phyloP scores from a whole-genome alignment of 2,888 invertebrate genomes.

The Pterostichus niger region DNA sequence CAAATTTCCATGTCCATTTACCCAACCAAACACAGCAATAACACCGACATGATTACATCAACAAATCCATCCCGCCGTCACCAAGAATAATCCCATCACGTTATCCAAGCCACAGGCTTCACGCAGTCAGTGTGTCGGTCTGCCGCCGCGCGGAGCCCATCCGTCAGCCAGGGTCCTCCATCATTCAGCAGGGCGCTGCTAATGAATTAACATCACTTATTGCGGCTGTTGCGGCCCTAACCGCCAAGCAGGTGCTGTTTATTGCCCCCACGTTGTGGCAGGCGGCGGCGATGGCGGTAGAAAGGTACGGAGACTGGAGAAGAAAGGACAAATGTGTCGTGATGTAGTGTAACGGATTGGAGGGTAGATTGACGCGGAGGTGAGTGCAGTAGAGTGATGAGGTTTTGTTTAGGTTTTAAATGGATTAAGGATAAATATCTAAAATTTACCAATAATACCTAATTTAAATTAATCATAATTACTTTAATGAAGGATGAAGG shows the following conservation, averaged over 20 bases:
- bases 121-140: constrained; percentile 10
- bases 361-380: too few relatives aligned
- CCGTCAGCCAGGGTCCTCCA: constrained; percentile 19
- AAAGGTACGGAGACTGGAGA: neutral
- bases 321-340: neutral
- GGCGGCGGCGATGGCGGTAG: neutral
- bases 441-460: too few relatives aligned
- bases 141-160: neutral
- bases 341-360: constrained; percentile 20
- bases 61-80: neutral
- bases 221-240: constrained; percentile 35
- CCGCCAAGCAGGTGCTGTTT: constrained; percentile 49
- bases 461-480: too few relatives aligned
- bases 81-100: neutral
- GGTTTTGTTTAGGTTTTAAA: too few relatives aligned
- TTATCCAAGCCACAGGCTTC: neutral
- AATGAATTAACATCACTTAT: constrained; percentile 63
- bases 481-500: too few relatives aligned
- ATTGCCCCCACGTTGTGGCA: neutral
- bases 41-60: neutral
- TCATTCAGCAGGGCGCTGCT: constrained; percentile 43
- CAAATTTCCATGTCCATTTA: too few relatives aligned
- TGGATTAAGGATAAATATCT: too few relatives aligned
- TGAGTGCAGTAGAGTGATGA: too few relatives aligned
- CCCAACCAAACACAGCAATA: neutral